Evolutionary conservation across 1,140 invertebrate species (phyloP).

Genomic region (Wiebesia pumilae): DNA sequence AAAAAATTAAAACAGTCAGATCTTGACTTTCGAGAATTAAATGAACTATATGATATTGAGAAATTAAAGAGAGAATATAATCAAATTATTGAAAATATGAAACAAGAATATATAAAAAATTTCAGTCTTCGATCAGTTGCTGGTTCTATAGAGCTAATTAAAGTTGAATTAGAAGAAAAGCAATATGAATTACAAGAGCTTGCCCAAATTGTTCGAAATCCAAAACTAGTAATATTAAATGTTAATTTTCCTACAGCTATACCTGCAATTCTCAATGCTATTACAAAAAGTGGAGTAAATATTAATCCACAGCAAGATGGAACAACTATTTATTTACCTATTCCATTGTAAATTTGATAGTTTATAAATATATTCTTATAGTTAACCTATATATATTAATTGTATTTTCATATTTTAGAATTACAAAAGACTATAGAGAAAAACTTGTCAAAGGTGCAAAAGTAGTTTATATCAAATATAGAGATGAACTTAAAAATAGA

Average conservation of each 20-base stretch:
- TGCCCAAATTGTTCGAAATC: conserved; percentile 90
- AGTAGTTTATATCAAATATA: conserved; percentile 85
- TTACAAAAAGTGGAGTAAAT: conserved; percentile 89
- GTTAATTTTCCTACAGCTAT: conserved; percentile 90
- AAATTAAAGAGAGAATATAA: conserved; percentile 81
- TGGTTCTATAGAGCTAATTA: conserved; percentile 86
- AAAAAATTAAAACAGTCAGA: conserved; percentile 79
- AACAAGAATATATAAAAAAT: conserved; percentile 87
- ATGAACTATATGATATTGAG: conserved; percentile 82
- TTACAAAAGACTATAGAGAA: conserved; percentile 94
- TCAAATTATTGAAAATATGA: conserved; percentile 81
- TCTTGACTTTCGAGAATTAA: conserved; percentile 82
- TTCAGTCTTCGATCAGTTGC: conserved; percentile 82
- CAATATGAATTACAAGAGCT: conserved; percentile 91
- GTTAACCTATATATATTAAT: background rate
- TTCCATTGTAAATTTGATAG: conserved; percentile 85
- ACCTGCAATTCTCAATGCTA: conserved; percentile 83
- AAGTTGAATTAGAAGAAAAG: conserved; percentile 86
- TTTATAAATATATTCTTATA: conserved; percentile 23
- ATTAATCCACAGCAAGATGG: conserved; percentile 96
- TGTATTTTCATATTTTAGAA: conserved; percentile 73
- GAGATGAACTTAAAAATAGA: conserved; percentile 85
- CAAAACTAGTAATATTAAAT: conserved; percentile 90
- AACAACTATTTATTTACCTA: conserved; percentile 88
- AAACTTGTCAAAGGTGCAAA: conserved; percentile 91